phyloP scores from a whole-genome alignment of 2,888 invertebrate genomes.

The Nineta flava region DNA sequence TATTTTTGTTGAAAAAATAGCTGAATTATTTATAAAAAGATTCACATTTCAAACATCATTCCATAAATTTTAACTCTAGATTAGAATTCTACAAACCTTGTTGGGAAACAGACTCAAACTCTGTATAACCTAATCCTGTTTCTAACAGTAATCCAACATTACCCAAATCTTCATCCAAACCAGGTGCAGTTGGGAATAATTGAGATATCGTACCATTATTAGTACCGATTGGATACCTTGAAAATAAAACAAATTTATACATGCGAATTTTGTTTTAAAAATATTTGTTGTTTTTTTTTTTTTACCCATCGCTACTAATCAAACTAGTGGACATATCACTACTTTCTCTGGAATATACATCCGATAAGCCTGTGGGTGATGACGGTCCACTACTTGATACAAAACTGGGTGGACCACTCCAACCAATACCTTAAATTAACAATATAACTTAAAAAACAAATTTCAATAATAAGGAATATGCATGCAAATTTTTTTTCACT shows the following conservation, averaged over 20 bases:
- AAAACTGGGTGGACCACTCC: conserved; percentile 76
- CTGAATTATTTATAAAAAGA: no score
- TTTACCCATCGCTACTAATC: conserved; percentile 44
- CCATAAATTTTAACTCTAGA: no score
- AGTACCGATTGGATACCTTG: not conserved
- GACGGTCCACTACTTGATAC: conserved; percentile 67
- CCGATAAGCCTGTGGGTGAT: conserved; percentile 56
- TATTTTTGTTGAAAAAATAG: no score
- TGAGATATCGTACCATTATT: conserved; percentile 15
- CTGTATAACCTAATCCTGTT: conserved; percentile 12
- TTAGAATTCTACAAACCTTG: no score
- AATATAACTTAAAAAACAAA: not conserved
- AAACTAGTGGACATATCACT: conserved; percentile 45
- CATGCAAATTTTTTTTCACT: no score
- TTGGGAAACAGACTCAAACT: no score
- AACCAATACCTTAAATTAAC: conserved; percentile 34
- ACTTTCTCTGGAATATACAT: conserved; percentile 38
- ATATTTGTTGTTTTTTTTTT: conserved; percentile 11
- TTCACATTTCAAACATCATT: no score
- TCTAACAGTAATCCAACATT: conserved; percentile 32
- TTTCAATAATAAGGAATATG: no score
- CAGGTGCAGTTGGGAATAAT: conserved; percentile 36
- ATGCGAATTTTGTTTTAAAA: conserved; percentile 3
- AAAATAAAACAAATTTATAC: not conserved
- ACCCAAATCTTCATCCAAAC: conserved; percentile 36